phyloP scores from a whole-genome alignment of 2,113 vertebrate genomes.

The Notechis scutatus region DNA sequence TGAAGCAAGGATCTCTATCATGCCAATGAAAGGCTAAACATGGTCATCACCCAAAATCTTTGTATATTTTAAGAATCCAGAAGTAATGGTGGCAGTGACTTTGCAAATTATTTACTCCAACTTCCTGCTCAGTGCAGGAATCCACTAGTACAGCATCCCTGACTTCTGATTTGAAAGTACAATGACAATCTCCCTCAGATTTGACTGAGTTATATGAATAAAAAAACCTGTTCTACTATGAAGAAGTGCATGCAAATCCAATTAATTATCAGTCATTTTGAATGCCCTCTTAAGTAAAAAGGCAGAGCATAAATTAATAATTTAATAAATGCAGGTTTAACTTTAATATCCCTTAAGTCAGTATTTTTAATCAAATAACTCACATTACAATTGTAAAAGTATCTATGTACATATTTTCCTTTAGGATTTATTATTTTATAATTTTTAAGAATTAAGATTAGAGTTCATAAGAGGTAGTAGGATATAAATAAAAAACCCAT shows the following conservation, averaged over 20 bases:
- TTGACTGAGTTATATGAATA: background rate
- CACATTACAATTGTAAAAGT: too few relatives aligned
- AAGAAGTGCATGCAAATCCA: background rate
- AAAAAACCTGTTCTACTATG: background rate
- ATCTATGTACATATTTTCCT: too few relatives aligned
- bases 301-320: too few relatives aligned
- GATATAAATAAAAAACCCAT: too few relatives aligned
- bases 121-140: background rate
- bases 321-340: too few relatives aligned
- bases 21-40: background rate
- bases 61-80: background rate
- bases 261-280: too few relatives aligned
- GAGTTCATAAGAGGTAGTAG: too few relatives aligned
- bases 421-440: too few relatives aligned
- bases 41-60: background rate
- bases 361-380: too few relatives aligned
- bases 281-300: too few relatives aligned
- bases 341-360: too few relatives aligned
- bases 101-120: background rate
- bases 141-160: background rate
- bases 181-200: background rate
- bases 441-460: too few relatives aligned
- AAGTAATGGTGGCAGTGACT: background rate
- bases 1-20: background rate
- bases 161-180: background rate